Evolutionary conservation across 1,140 invertebrate genomes (phyloP), one percentile per base, ranked within the genome.

Genomic region (Paramacrobiotus metropolitanus): DNA sequence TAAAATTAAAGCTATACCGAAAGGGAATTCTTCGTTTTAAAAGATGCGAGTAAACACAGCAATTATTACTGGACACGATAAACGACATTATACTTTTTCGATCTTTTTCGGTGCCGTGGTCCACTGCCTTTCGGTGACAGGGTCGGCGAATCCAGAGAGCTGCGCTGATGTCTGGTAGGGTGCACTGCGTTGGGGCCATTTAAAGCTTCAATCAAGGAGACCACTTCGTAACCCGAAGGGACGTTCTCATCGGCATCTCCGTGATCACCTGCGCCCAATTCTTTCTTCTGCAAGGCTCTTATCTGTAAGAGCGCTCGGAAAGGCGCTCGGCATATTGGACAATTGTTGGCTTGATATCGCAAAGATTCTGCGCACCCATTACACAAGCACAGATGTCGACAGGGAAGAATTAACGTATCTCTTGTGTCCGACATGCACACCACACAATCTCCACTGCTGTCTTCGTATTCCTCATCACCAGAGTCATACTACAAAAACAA

Each of bases 341-440:
- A 98, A 73, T 95, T 97, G 71, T 88, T 95, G 3, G 91, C 90
- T 78, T 95, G 70, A 28, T 66, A 68, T 62, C 90, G 77, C 59
- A 99, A 75, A 0, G 90, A 94, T 73, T 97, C 91, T 0, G 92
- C 93, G 75, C 94, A 99, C 0, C 83, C 84, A 73, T 94, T 91
- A 71, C 95, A 99, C 61, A 98, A 74, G 70, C 95, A 99, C 20
- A 99, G 79, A 76, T 99, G 95, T 30, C 93, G 80, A 71, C 95
- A 99, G 0, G 95, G 95, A 65, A 99, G 76, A 66, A 99, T 97
- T 21, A 99, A 75, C 0, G 95, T 99, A 72, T 99, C 94, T 0
- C 94, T 77, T 18, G 89, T 83, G 71, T 97, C 92, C 69, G 86
- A 91, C 90, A 97, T 96, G 72, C 94, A 99, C 69, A 99, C 97